phyloP scores from a whole-genome alignment of 2,888 invertebrate genomes.

The Rutpela maculata region DNA sequence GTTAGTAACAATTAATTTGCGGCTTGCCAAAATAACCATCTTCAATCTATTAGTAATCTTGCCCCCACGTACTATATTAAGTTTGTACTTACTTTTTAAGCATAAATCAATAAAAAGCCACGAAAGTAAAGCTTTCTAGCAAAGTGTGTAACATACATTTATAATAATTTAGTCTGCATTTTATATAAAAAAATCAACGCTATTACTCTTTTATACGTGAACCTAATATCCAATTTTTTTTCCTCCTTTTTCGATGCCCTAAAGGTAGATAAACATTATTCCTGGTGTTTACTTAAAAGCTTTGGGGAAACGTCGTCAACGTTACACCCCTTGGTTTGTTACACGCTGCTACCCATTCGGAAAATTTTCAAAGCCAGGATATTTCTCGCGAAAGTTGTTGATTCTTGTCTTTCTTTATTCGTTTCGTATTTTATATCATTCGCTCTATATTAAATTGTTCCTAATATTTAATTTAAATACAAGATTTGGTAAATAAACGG shows the following conservation, averaged over 20 bases:
- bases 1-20: no score
- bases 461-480: slow-evolving; percentile 1
- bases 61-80: no score
- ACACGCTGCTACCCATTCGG: slow-evolving; percentile 20
- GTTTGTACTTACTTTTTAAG: background rate
- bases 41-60: no score
- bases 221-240: slow-evolving; percentile 2
- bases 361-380: slow-evolving; percentile 32
- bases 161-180: background rate
- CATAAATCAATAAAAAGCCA: background rate
- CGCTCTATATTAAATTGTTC: background rate
- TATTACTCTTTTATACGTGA: background rate
- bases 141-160: background rate
- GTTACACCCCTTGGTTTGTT: slow-evolving; percentile 22
- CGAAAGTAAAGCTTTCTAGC: background rate
- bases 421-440: background rate
- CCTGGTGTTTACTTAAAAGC: slow-evolving; percentile 21
- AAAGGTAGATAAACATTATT: slow-evolving; percentile 24
- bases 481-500: slow-evolving; percentile 1
- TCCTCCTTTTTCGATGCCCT: no score
- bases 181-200: background rate
- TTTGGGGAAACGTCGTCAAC: slow-evolving; percentile 16
- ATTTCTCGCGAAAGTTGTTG: slow-evolving; percentile 21
- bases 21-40: no score
- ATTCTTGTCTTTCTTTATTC: slow-evolving; percentile 25